A percentile compares a stretch with the other conserved stretches of the same genome.
Conservation (phyloP, 2,888 invertebrate genomes). For the Tetramorium bicarinatum region DNA sequence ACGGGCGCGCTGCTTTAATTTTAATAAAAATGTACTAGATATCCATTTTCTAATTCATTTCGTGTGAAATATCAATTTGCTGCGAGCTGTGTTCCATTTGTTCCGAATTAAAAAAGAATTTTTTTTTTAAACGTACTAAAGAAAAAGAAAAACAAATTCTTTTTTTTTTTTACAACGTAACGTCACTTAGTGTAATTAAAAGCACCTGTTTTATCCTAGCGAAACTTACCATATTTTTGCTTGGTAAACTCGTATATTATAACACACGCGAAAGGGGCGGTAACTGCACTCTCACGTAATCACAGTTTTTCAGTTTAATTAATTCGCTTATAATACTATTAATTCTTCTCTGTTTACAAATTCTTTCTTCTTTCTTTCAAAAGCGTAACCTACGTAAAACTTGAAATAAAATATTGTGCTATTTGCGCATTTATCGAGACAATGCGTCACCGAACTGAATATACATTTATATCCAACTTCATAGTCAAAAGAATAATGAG, state of each 20-base stretch:
- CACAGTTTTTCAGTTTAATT: conserved; percentile 16
- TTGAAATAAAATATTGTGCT: not conserved
- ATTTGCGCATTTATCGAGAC: too few species aligned
- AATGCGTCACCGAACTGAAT: not conserved
- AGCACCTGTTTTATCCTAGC: not conserved
- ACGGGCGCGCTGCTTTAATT: not conserved
- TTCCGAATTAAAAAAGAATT: not conserved
- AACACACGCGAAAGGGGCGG: not conserved
- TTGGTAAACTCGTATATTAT: conserved; percentile 5
- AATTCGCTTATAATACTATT: not conserved
- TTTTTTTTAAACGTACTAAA: not conserved
- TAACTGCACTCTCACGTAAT: not conserved
- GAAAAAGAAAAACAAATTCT: not conserved
- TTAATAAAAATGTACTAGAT: not conserved
- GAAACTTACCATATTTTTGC: not conserved
- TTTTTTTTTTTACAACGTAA: not conserved
- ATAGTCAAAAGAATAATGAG: not conserved
- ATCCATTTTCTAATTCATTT: conserved; percentile 1
- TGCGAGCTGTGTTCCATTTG: not conserved
- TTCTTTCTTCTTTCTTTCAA: not conserved
- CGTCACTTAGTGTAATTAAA: conserved; percentile 12
- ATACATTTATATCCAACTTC: not conserved
- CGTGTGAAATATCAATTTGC: not conserved
- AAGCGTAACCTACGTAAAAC: not conserved
- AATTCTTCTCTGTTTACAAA: not conserved